Percentiles rank a stretch among this genome's conserved stretches.
Evolutionary conservation across 2,113 vertebrate species (phyloP).

Genomic region (Lepus europaeus): DNA sequence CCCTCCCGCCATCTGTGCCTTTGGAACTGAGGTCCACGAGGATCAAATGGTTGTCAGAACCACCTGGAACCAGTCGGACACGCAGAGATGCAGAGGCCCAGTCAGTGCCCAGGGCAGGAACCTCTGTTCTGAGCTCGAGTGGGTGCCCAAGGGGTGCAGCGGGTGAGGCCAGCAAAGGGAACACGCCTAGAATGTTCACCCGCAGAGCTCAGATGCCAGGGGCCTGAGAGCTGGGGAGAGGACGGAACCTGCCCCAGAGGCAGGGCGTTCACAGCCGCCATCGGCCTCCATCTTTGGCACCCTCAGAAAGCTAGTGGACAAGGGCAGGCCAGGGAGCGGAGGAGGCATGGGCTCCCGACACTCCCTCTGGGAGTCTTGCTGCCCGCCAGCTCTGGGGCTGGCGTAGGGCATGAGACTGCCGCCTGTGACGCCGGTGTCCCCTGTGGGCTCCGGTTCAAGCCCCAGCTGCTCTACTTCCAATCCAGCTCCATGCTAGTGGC

Average conservation of each 20-base stretch:
- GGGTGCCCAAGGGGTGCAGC: no score
- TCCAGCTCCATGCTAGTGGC: no score
- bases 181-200: not conserved
- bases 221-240: not conserved
- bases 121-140: not conserved
- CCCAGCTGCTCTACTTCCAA: no score
- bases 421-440: no score
- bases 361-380: not conserved
- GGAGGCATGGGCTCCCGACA: not conserved
- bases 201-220: not conserved
- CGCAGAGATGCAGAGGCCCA: not conserved
- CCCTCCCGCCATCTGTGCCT: conserved; percentile 94
- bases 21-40: conserved; percentile 94
- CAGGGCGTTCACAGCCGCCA: not conserved
- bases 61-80: conserved; percentile 88
- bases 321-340: not conserved
- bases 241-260: not conserved
- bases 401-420: not conserved
- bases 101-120: rapidly evolving
- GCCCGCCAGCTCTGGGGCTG: no score
- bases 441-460: no score
- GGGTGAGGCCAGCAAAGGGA: not conserved
- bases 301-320: not conserved
- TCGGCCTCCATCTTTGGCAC: not conserved
- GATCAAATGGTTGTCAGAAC: conserved; percentile 98